Evolutionary conservation across 2,797 vertebrate genomes (phyloP).

Genomic region (Leptatherina wallacei): DNA sequence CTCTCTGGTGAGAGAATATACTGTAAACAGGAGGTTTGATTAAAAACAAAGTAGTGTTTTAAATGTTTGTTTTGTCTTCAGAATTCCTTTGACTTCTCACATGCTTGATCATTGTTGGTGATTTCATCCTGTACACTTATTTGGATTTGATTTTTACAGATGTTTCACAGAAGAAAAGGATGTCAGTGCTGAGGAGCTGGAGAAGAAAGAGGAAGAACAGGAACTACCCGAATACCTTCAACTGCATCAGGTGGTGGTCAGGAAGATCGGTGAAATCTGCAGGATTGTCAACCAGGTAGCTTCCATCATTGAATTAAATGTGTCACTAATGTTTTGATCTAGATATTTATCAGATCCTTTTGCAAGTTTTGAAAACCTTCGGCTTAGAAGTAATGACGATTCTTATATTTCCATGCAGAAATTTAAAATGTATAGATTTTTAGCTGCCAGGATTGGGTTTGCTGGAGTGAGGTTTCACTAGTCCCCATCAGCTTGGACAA

Average conservation of each 20-base stretch:
- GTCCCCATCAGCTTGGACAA: not conserved
- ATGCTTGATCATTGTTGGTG: not conserved
- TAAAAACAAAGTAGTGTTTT: too few relatives aligned
- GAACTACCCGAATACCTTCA: conserved; percentile 86
- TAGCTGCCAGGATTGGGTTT: not conserved
- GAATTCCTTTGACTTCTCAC: not conserved
- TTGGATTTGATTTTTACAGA: conserved; percentile 48
- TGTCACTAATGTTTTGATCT: not conserved
- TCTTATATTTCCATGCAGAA: not conserved
- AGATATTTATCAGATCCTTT: not conserved
- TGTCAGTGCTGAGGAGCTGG: conserved; percentile 44
- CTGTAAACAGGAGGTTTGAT: too few relatives aligned
- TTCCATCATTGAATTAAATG: not conserved
- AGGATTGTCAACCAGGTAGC: conserved; percentile 94
- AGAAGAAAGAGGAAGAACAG: conserved; percentile 76
- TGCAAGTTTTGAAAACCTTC: too few relatives aligned
- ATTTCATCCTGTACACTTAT: not conserved
- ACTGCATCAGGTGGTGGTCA: conserved; percentile 90
- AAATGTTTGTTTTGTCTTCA: too few relatives aligned
- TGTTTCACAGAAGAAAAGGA: conserved; percentile 71
- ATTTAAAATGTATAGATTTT: not conserved
- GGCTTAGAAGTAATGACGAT: too few relatives aligned
- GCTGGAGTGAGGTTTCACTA: not conserved
- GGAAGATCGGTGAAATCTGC: conserved; percentile 94
- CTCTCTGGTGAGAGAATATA: too few relatives aligned